Base-by-base conservation (phyloP, 2,888 invertebrate genomes). In the Megamerina dolium region DNA sequence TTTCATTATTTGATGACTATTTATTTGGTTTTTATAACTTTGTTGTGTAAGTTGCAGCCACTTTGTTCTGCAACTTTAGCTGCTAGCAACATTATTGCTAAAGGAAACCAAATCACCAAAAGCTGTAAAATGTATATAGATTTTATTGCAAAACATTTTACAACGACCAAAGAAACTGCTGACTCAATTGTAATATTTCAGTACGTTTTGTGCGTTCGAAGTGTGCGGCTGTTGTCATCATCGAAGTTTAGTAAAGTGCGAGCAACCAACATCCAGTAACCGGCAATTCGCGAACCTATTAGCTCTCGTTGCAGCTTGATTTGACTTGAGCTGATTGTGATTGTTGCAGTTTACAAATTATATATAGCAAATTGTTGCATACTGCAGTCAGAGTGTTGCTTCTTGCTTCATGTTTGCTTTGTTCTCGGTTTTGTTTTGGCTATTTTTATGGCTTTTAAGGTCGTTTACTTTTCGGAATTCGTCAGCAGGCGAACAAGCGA, bases 401-500 rank as follows among this genome's bases (percentile, higher is more conserved):
- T 29, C 10, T 18, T 14, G 50, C 58, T 55, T 59, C 46, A 50
- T 49, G 46, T 41, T 47, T 45, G 36, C 49, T 51, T 53, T 56
- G 46, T 41, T 53, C 43, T 26, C 48, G 41, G 47, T 49, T 46
- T 41, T 29, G 34, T 38, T 10, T 32, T 37, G 30, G 40, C 26
- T 39, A 56, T 59, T 60, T 63, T 58, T 62, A 63, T 61, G 64
- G 64, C 59, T 54, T 52, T 61, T 65, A 65, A 64, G 65, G 66
- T 64, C 66, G 65, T 65, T 64, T 64, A 66, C 65, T 66, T 65
- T 66, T 66, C 57, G 66, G 63, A 61, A 54, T 53, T 56, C 47
- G 44, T 47, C 38, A 16, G 18, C 12, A 13, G 29, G n/a, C n/a
- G n/a, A n/a, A n/a, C n/a, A n/a, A 20, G 30, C 31, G 37, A 16